phyloP scores from a whole-genome alignment of 1,140 invertebrate species.

The Lordiphosa clarofinis region DNA sequence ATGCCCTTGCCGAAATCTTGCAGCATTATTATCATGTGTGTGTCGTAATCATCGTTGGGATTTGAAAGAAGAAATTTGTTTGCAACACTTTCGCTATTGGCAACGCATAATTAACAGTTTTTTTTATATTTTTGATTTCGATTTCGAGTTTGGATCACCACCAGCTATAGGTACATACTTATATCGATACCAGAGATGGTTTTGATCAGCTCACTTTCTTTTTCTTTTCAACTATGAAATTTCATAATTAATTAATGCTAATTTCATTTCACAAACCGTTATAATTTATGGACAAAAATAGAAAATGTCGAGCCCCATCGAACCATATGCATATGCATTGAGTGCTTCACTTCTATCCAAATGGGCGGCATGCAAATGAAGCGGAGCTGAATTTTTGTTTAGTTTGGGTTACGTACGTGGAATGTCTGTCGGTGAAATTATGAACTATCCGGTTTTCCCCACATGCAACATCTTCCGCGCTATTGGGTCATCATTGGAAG shows the following conservation, averaged over 20 bases:
- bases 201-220: constrained; percentile 53
- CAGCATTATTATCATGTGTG: no score
- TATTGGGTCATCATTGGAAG: no score
- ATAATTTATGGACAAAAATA: constrained; percentile 73
- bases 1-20: no score
- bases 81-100: constrained; percentile 58
- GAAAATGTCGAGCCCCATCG: constrained; percentile 34
- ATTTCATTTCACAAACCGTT: constrained; percentile 77
- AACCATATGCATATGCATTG: no score
- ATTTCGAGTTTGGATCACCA: constrained; percentile 31
- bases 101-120: constrained; percentile 61
- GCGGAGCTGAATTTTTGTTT: no score
- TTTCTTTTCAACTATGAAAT: constrained; percentile 69
- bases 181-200: constrained; percentile 35
- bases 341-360: no score
- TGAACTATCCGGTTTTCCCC: no score
- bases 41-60: no score
- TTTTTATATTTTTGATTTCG: constrained; percentile 2
- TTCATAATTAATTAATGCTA: constrained; percentile 79
- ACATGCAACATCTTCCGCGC: no score
- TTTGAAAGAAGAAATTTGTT: constrained; percentile 1
- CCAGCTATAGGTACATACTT: background rate
- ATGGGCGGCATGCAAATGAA: no score
- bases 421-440: no score
- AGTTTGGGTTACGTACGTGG: no score